A percentile compares a stretch with the other conserved stretches of the same genome.
These are phyloP conservation scores for Eledone cirrhosa DNA, from an alignment of 2,888 invertebrate species.

Conservation along the genomic window DNA sequence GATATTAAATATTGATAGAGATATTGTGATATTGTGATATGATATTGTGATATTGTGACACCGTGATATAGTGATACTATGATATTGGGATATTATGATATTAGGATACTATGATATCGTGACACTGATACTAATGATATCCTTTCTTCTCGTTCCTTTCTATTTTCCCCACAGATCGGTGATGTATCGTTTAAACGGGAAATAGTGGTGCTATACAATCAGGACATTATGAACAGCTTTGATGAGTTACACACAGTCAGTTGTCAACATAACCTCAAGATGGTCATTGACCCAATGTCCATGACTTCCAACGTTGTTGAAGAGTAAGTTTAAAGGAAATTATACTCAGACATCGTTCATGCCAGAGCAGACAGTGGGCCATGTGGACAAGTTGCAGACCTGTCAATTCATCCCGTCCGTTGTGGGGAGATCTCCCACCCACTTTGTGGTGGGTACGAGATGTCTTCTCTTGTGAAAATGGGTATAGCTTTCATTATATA, in stretches of 20 bases:
- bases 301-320: conserved; percentile 22
- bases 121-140: too few species aligned
- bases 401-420: not conserved
- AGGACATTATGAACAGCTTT: conserved; percentile 20
- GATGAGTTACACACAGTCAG: conserved; percentile 21
- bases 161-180: not conserved
- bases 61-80: too few species aligned
- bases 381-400: not conserved
- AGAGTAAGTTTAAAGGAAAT: not conserved
- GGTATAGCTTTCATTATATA: too few species aligned
- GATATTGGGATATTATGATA: too few species aligned
- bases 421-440: too few species aligned
- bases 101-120: too few species aligned
- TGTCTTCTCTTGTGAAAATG: too few species aligned
- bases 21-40: too few species aligned
- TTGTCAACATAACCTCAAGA: conserved; percentile 19
- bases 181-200: conserved; percentile 18
- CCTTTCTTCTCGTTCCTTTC: too few species aligned
- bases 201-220: conserved; percentile 17
- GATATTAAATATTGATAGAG: too few species aligned
- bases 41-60: too few species aligned
- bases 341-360: not conserved
- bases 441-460: too few species aligned
- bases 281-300: conserved; percentile 21
- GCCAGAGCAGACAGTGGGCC: not conserved